Conservation (phyloP, 2,797 vertebrate species). For the Pagetopsis macropterus region DNA sequence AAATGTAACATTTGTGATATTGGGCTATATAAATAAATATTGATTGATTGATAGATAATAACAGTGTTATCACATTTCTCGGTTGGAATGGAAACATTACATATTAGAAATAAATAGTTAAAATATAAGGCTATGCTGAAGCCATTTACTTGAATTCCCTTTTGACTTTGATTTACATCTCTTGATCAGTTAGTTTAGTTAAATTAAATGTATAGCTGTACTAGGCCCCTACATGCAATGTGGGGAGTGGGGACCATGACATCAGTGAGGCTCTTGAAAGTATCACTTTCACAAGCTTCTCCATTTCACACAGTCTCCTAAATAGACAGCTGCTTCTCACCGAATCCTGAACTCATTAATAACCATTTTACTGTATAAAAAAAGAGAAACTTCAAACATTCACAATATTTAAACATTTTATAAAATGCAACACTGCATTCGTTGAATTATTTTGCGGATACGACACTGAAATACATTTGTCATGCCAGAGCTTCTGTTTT, state of each 20-base stretch:
- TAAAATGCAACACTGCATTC: not conserved
- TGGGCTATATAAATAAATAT: too few species aligned
- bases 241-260: not conserved
- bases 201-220: not conserved
- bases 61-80: too few species aligned
- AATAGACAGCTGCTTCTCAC: not conserved
- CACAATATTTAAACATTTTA: not conserved
- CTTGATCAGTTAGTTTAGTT: not conserved
- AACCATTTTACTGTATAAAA: not conserved
- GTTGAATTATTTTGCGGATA: not conserved
- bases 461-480: slow-evolving; percentile 15
- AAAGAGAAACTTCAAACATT: not conserved
- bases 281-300: not conserved
- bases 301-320: not conserved
- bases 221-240: not conserved
- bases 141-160: not conserved
- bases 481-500: slow-evolving; percentile 76
- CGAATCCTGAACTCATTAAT: not conserved
- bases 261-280: not conserved
- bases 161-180: not conserved
- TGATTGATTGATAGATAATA: too few species aligned
- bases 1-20: too few species aligned
- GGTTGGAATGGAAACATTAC: too few species aligned
- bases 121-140: too few species aligned
- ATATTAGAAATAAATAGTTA: too few species aligned